Evolutionary conservation across 1,140 invertebrate species (phyloP).

Genomic region (Paralvinella palmiformis): DNA sequence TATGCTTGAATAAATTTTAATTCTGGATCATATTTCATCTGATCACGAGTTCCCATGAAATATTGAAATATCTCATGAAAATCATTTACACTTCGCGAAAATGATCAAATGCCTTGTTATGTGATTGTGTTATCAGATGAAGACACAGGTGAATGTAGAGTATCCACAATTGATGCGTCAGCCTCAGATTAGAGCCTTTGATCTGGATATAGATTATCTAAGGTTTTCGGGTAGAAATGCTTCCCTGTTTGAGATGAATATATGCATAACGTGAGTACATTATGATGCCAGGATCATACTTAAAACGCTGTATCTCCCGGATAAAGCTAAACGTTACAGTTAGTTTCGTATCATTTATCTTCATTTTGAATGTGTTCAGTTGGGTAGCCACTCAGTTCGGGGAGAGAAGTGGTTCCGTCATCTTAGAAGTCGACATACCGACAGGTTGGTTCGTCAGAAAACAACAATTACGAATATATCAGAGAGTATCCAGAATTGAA

Average conservation of each 20-base stretch:
- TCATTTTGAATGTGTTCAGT: background rate
- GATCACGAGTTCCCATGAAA: background rate
- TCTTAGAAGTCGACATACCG: constrained; percentile 79
- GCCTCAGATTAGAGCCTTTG: constrained; percentile 63
- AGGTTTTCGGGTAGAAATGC: constrained; percentile 80
- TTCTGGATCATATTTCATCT: constrained; percentile 2
- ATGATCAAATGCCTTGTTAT: background rate
- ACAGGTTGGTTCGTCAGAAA: constrained; percentile 88
- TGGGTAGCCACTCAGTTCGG: background rate
- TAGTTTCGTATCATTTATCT: background rate
- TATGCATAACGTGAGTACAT: constrained; percentile 45
- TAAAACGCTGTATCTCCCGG: background rate
- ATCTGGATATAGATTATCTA: constrained; percentile 60
- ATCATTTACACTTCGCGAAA: background rate
- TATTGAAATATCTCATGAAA: no score
- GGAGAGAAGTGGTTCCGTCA: constrained; percentile 64
- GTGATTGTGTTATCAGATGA: constrained; percentile 3
- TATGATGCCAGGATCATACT: constrained; percentile 63
- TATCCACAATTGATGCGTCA: constrained; percentile 5
- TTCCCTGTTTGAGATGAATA: constrained; percentile 64
- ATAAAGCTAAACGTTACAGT: background rate
- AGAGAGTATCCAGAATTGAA: constrained; percentile 62
- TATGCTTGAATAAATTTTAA: background rate
- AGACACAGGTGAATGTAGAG: constrained; percentile 18
- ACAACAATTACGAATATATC: constrained; percentile 71